A percentile compares a stretch with the other conserved stretches of the same genome.
Conservation (phyloP, 2,888 invertebrate species). For the Lingula anatina region DNA sequence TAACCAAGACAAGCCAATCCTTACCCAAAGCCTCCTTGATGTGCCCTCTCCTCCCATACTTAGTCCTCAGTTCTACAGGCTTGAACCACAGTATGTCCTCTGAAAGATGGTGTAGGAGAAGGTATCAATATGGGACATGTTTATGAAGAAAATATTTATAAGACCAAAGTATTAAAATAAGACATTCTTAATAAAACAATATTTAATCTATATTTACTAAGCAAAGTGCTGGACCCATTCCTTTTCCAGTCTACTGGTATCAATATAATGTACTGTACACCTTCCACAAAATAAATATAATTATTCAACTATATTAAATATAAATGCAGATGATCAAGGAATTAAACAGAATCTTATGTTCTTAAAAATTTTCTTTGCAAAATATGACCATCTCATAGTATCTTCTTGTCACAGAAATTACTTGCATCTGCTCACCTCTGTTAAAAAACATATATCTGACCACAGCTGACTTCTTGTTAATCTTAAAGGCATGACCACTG, state of each 20-base stretch:
- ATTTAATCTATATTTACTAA: too few species aligned
- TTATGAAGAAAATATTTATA: too few species aligned
- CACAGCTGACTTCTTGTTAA: slow-evolving; percentile 77
- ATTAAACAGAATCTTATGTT: neutral
- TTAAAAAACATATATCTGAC: slow-evolving; percentile 98
- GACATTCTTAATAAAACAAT: too few species aligned
- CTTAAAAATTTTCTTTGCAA: neutral
- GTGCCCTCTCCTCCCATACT: slow-evolving; percentile 88
- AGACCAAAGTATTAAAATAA: too few species aligned
- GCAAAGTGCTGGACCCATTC: too few species aligned
- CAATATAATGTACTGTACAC: too few species aligned
- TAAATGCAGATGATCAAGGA: neutral
- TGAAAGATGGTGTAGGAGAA: slow-evolving; percentile 20
- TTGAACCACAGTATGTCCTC: slow-evolving; percentile 96
- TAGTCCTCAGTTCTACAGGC: slow-evolving; percentile 86
- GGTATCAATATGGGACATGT: too few species aligned
- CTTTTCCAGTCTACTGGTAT: too few species aligned
- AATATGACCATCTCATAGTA: neutral
- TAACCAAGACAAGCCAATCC: too few species aligned
- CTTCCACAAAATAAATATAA: neutral
- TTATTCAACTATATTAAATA: neutral
- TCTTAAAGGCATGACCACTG: slow-evolving; percentile 77
- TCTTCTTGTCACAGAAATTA: neutral
- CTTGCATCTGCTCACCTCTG: slow-evolving; percentile 56
- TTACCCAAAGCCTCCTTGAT: slow-evolving; percentile 71